Percentiles rank a stretch among this genome's conserved stretches.
Conservation (phyloP, 2,113 vertebrate species). For the Coryphaenoides rupestris region DNA sequence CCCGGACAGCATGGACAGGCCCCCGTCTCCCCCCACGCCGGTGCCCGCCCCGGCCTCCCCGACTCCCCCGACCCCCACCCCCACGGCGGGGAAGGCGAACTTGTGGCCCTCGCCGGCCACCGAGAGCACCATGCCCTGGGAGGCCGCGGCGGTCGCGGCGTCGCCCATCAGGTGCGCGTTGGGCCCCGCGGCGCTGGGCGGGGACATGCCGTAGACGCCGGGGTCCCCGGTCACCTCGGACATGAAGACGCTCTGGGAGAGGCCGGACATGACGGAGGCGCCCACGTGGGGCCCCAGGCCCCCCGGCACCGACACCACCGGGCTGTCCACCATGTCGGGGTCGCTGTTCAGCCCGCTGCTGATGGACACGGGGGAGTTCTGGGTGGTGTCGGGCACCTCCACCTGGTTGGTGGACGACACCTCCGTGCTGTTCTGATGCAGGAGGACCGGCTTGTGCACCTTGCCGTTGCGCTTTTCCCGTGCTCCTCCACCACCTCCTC, state of each 20-base stretch:
- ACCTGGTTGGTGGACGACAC: slow-evolving; percentile 98
- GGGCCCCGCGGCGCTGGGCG: slow-evolving; percentile 84
- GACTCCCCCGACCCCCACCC: slow-evolving; percentile 73
- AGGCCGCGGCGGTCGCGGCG: slow-evolving; percentile 82
- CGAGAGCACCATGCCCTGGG: slow-evolving; percentile 90
- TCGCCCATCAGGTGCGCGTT: slow-evolving; percentile 93
- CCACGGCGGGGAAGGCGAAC: slow-evolving; percentile 88
- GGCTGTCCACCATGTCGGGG: slow-evolving; percentile 93
- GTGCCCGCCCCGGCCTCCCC: slow-evolving; percentile 61
- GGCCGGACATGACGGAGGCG: slow-evolving; percentile 92
- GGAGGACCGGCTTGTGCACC: slow-evolving; percentile 89
- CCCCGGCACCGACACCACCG: slow-evolving; percentile 89
- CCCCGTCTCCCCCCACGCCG: slow-evolving; percentile 73
- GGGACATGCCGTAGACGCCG: slow-evolving; percentile 96
- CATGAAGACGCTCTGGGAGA: slow-evolving; percentile 97
- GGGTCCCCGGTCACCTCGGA: slow-evolving; percentile 93
- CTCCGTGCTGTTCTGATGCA: slow-evolving; percentile 97
- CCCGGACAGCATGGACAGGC: slow-evolving; percentile 86
- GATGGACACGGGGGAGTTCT: slow-evolving; percentile 97
- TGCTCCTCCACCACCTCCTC: slow-evolving; percentile 67
- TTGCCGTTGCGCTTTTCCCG: slow-evolving; percentile 97
- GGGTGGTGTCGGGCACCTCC: slow-evolving; percentile 97
- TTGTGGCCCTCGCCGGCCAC: slow-evolving; percentile 94
- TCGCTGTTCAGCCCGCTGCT: slow-evolving; percentile 98
- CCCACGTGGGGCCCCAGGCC: slow-evolving; percentile 88